Evolutionary conservation across 2,113 vertebrate species (phyloP).

Genomic region (Condylura cristata): DNA sequence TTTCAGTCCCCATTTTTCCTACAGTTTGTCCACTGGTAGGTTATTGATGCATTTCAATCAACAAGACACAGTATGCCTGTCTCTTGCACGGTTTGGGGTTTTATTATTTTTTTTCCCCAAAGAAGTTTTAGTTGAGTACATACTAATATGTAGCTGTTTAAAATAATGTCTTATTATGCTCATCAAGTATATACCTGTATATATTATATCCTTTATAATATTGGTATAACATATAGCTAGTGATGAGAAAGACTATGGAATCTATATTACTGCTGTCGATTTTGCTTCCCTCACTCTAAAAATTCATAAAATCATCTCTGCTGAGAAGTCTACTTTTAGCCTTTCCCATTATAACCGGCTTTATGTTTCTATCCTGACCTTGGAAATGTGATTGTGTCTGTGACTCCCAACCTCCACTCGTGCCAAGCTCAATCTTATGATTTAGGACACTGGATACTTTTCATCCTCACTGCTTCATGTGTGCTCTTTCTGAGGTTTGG

Average conservation of each 20-base stretch:
- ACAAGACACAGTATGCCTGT: not conserved
- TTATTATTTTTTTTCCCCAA: not conserved
- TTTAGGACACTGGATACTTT: rapidly evolving
- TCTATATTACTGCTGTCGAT: not conserved
- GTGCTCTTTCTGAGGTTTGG: not conserved
- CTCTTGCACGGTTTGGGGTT: not conserved
- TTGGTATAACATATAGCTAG: not conserved
- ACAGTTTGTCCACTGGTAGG: not conserved
- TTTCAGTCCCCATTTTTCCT: not conserved
- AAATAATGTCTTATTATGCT: not conserved
- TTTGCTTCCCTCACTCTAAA: not conserved
- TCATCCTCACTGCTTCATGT: not conserved
- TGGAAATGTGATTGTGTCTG: not conserved
- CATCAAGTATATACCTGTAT: no score
- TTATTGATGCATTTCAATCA: not conserved
- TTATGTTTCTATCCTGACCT: not conserved
- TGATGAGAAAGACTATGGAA: not conserved
- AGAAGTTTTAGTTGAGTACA: not conserved
- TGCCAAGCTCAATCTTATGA: rapidly evolving
- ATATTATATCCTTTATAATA: not conserved
- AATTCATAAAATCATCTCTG: not conserved
- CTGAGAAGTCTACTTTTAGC: not conserved
- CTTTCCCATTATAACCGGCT: not conserved
- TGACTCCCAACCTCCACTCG: not conserved
- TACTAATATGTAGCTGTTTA: not conserved